Base-by-base conservation (phyloP, 37 sponge, comb jelly and placozoan genomes). In the Ianthella basta region DNA sequence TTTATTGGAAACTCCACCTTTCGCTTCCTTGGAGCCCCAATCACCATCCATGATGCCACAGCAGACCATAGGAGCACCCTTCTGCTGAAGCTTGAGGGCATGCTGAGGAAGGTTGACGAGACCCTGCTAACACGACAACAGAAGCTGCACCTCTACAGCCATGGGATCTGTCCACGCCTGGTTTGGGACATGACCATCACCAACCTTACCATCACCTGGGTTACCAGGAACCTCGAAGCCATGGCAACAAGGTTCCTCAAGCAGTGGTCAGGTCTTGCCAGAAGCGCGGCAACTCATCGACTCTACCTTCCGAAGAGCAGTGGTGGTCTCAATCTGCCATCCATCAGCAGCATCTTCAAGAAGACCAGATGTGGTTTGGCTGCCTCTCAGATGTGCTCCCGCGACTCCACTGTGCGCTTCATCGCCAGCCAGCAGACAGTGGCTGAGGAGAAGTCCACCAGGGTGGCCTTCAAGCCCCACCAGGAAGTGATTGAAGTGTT, bases 241-340 rank as follows among this genome's bases (percentile, higher is more conserved):
- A 13, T 72, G 60, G 84, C 75, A 1, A 84, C 84, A 25, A 32
- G 60, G 39, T 84, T 27, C 60, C 84, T 84, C 44, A 84, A 84
- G 74, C 41, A 38, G 29, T 84, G 84, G 84, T 4, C 84, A 30
- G 84, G 84, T 5, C 44, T 84, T 29, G 74, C 84, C 4, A 8
- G 38, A 14, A 6, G 72, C 18, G 84, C 84, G 14, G 74, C 41
- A 23, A 32, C 84, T 19, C 24, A 68, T 23, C 34, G 73, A 4
- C 53, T 84, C 4, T 84, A 84, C 60, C 59, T 84, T 6, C 84
- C 84, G 1, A 70, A 56, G 55, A 21, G 24, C 13, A 53, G 29
- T 66, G 74, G 73, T 35, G 84, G 84, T 20, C 75, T 84, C 75
- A 33, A 84, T 32, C 75, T 84, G 15, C 84, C 84, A 4, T 55